Percentiles rank a stretch among this genome's conserved stretches.
Evolutionary conservation across 2,797 vertebrate species (phyloP).

Genomic region (Pantherophis vulpinus): DNA sequence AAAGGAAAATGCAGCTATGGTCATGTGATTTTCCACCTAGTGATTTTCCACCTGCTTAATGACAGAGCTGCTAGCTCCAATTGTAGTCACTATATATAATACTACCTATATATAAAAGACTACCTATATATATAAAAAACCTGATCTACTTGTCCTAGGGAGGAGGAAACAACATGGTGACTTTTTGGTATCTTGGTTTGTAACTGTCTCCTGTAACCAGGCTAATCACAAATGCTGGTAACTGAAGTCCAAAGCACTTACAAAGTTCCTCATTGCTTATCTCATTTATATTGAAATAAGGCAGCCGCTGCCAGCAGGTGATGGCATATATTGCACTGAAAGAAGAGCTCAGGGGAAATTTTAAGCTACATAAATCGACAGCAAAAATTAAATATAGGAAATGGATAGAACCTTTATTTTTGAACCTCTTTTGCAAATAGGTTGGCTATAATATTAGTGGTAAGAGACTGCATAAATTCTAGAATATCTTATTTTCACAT

Average conservation of each 20-base stretch:
- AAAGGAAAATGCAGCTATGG: background rate
- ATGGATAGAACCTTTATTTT: background rate
- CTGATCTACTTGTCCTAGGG: background rate
- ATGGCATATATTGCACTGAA: background rate
- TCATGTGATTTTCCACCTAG: background rate
- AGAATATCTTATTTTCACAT: background rate
- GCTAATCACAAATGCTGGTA: background rate
- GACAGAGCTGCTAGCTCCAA: background rate
- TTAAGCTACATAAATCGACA: background rate
- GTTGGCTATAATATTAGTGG: no score
- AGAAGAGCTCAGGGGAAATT: background rate
- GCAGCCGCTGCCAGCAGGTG: background rate
- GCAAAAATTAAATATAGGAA: background rate
- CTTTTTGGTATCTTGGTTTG: background rate
- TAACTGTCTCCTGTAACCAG: background rate
- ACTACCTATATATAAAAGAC: no score
- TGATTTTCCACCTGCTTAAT: background rate
- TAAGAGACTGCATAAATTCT: background rate
- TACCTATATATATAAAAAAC: background rate
- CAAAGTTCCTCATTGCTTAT: background rate
- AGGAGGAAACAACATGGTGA: background rate
- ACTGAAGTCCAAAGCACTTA: background rate
- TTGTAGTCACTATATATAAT: background rate
- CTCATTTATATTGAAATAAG: background rate
- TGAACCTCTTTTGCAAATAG: background rate